Evolutionary conservation across 2,888 invertebrate species (phyloP).

Genomic region (Strigamia crassipes): DNA sequence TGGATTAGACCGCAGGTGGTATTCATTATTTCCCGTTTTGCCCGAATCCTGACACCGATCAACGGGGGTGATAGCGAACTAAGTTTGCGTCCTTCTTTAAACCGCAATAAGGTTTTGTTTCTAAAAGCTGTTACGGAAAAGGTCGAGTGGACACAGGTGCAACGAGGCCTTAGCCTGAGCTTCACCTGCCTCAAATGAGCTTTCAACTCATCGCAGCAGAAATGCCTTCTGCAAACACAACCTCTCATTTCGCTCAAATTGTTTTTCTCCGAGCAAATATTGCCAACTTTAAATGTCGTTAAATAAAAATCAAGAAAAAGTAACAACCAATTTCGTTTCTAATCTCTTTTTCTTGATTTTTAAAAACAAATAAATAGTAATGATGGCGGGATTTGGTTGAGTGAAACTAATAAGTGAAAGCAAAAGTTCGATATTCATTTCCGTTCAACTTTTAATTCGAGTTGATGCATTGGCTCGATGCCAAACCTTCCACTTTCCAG

Average conservation of each 20-base stretch:
- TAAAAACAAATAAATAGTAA: too few species aligned
- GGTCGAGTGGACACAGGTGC: slow-evolving; percentile 3
- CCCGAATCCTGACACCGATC: neutral
- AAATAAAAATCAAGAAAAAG: too few species aligned
- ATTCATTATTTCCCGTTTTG: slow-evolving; percentile 21
- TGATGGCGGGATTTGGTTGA: too few species aligned
- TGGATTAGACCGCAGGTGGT: slow-evolving; percentile 12
- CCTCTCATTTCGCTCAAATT: too few species aligned
- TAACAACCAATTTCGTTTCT: too few species aligned
- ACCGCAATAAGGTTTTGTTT: neutral
- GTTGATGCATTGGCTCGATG: neutral
- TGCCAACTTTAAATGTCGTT: too few species aligned
- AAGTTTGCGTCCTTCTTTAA: neutral
- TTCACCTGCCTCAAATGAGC: neutral
- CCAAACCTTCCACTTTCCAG: slow-evolving; percentile 7
- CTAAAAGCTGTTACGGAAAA: neutral
- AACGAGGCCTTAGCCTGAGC: neutral
- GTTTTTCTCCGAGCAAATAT: too few species aligned
- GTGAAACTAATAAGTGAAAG: neutral
- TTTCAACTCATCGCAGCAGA: neutral
- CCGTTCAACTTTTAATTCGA: neutral
- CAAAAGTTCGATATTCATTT: slow-evolving; percentile 14
- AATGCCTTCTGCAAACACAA: too few species aligned
- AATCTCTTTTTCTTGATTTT: too few species aligned
- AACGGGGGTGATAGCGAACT: neutral